phyloP scores from a whole-genome alignment of 2,888 invertebrate species.

The Parnassius apollo region DNA sequence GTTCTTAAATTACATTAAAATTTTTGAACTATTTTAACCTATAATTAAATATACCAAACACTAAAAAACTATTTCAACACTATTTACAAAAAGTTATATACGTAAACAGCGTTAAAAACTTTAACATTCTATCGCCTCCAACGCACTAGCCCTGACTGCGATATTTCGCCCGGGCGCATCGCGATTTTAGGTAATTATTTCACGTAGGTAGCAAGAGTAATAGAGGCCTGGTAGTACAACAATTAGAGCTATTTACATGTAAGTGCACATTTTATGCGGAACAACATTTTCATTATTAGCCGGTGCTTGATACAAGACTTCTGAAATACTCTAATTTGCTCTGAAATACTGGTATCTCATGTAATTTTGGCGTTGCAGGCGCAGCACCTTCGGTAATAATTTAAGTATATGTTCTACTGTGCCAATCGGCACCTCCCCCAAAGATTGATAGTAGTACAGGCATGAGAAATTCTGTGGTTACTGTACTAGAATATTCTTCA shows the following conservation, averaged over 20 bases:
- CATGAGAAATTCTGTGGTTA: conserved; percentile 59
- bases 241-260: conserved; percentile 84
- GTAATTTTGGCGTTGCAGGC: conserved; percentile 49
- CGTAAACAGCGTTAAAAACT: too few species aligned
- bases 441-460: conserved; percentile 54
- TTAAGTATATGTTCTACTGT: conserved; percentile 42
- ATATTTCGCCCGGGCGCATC: too few species aligned
- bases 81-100: too few species aligned
- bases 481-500: conserved; percentile 49
- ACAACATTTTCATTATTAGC: conserved; percentile 52
- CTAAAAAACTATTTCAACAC: too few species aligned
- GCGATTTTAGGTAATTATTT: too few species aligned
- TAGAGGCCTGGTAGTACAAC: conserved; percentile 49
- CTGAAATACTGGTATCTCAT: conserved; percentile 69
- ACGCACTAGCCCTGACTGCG: too few species aligned
- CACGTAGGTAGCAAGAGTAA: too few species aligned
- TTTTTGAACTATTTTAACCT: too few species aligned
- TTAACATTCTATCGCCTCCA: too few species aligned
- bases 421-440: conserved; percentile 59
- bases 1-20: too few species aligned
- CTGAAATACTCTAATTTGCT: conserved; percentile 65
- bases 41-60: too few species aligned
- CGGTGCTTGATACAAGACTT: conserved; percentile 54
- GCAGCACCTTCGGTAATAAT: conserved; percentile 48
- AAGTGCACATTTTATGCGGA: conserved; percentile 82